Evolutionary conservation across 1,140 invertebrate genomes (phyloP).

Genomic region (Euglossa dilemma): DNA sequence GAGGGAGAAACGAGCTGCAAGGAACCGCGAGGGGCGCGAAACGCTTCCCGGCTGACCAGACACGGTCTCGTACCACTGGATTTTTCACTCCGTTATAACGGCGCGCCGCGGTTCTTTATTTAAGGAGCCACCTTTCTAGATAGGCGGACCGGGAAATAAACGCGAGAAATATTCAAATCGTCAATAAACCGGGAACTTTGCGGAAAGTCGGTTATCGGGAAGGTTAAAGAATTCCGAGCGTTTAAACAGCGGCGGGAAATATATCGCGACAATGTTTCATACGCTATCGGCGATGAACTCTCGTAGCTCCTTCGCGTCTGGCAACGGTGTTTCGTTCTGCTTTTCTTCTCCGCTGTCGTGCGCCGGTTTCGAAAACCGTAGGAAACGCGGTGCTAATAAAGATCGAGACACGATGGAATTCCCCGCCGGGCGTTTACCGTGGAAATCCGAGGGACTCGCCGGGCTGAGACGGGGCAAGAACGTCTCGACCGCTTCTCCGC

Average conservation of each 20-base stretch:
- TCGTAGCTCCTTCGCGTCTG: too few species aligned
- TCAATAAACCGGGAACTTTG: constrained; percentile 7
- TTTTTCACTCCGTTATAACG: neutral
- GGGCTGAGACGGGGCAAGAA: too few species aligned
- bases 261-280: constrained; percentile 4
- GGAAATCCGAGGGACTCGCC: neutral
- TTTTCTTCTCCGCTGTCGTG: too few species aligned
- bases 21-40: neutral
- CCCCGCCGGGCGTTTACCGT: too few species aligned
- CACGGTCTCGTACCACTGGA: neutral
- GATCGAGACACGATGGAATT: too few species aligned
- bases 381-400: too few species aligned
- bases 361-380: too few species aligned
- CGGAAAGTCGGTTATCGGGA: neutral
- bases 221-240: constrained; percentile 5
- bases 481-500: too few species aligned
- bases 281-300: neutral
- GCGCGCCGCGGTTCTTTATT: constrained; percentile 3
- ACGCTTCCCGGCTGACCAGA: constrained; percentile 17
- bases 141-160: neutral
- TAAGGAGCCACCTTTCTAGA: neutral
- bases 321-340: neutral
- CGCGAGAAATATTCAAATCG: constrained; percentile 1
- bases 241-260: neutral
- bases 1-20: neutral